phyloP scores from a whole-genome alignment of 2,888 invertebrate species.

The Ornithoptera alexandrae region DNA sequence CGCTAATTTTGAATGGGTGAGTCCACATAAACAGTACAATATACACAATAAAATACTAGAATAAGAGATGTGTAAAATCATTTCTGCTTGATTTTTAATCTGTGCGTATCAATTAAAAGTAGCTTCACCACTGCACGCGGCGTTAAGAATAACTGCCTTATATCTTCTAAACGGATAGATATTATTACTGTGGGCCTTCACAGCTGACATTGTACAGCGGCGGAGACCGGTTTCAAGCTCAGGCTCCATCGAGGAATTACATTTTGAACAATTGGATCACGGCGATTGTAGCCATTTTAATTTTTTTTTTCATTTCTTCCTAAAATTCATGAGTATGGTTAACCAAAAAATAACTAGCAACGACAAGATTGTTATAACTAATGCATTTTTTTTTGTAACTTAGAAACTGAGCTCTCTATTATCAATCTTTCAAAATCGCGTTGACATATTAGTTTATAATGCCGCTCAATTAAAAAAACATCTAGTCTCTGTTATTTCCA shows the following conservation, averaged over 20 bases:
- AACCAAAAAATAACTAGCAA: too few species aligned
- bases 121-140: slow-evolving; percentile 47
- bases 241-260: slow-evolving; percentile 18
- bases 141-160: slow-evolving; percentile 53
- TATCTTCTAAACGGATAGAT: slow-evolving; percentile 59
- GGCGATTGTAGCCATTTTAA: background rate
- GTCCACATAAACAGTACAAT: slow-evolving; percentile 41
- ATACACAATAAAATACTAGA: slow-evolving; percentile 44
- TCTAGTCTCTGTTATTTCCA: too few species aligned
- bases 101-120: slow-evolving; percentile 48
- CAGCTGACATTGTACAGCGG: slow-evolving; percentile 38
- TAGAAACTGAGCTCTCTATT: too few species aligned
- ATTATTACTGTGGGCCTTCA: slow-evolving; percentile 50
- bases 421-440: too few species aligned
- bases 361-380: too few species aligned
- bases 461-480: too few species aligned
- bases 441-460: too few species aligned
- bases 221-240: slow-evolving; percentile 39
- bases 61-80: slow-evolving; percentile 45
- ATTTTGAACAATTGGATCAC: slow-evolving; percentile 8
- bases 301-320: too few species aligned
- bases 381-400: too few species aligned
- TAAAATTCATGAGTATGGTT: too few species aligned
- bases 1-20: slow-evolving; percentile 54
- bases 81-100: slow-evolving; percentile 38